Evolutionary conservation across 2,888 invertebrate species (phyloP), one percentile per base, ranked within the genome.

Genomic region (Drosophila monieri): DNA sequence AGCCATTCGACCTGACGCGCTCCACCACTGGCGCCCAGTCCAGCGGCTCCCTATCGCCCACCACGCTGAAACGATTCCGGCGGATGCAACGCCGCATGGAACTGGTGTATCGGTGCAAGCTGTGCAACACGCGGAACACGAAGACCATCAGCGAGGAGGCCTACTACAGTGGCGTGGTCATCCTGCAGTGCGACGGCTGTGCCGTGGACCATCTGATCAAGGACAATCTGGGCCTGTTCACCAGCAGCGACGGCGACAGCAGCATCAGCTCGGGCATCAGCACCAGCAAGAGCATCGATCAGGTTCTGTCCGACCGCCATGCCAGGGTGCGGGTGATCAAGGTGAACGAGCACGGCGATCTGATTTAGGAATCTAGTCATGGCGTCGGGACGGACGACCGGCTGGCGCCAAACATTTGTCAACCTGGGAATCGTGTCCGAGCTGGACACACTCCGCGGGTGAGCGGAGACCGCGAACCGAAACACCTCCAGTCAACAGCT

Each of bases 171-270:
- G 90, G 90, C 2, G 89, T 91, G 6, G 90, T 90, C 1, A 90
- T 90, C 46, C 78, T 90, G 0, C 90, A 90, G 59, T 90, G 90
- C 65, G 90, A 90, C 76, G 90, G 90, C 18, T 90, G 90, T 79
- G 88, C 89, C 23, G 89, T 90, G 3, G 89, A 90, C 65, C 90
- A 90, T 71, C 73, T 90, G 49, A 90, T 90, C 53, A 87, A 87
- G 56, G 90, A 90, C 52, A 90, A 90, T 56, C 78, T 90, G 1
- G 90, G 90, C 5, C 84, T 90, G 72, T 90, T 90, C 60, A 77
- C 89, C 14, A 80, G 89, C 25, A 80, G 79, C 18, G 87, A 88
- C 9, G 66, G 85, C 21, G 80, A 88, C 32, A 84, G 75, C 44
- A 87, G 89, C 43, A 53, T 35, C 8, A 66, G 18, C 12, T 57